Base-by-base conservation (phyloP, 2,113 vertebrate genomes). In the Brachirus orientalis region DNA sequence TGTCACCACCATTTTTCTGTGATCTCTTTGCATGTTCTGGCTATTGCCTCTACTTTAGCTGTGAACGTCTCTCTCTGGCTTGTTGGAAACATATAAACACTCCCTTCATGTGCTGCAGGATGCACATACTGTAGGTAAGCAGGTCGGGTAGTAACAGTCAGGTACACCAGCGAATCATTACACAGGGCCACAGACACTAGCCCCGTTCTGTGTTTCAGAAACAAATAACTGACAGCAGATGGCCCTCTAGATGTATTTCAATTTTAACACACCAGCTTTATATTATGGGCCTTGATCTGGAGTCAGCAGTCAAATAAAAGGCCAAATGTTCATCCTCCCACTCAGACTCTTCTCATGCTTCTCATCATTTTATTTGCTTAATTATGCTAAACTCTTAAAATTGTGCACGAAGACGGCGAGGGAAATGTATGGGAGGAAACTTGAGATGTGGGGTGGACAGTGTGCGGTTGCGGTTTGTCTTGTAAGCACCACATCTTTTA, bases 401-500 rank as follows among this genome's bases (percentile, higher is more conserved):
- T 22, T 47, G 37, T 16, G 54, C 57, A 50, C 2, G 53, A 59
- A 19, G 59, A 7, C 44, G 46, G 52, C 72, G 69, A 64, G 60
- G 40, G 52, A 68, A 61, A 44, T 11, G 47, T 44, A 18, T 8
- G 17, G 60, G 5, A 52, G 35, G 62, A 67, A 80, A 75, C 13
- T 43, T 0, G 59, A 79, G 67, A 38, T 10, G 67, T 11, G 10
- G 48, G 50, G 46, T 22, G 20, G 62, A 63, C 63, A 7, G 35
- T 13, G 41, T 65, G 68, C 52, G 71, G 19, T 79, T 56, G 77
- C 16, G 66, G 72, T 72, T 74, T 69, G 80, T 74, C 82, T 83
- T 44, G 55, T 78, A 64, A 78, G 69, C 59, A 35, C 70, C 70
- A 82, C 73, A 69, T 79, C 75, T 78, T 70, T 85, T 80, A 80